Base-by-base conservation (phyloP, 2,888 invertebrate genomes). In the Drosophila anomalata region DNA sequence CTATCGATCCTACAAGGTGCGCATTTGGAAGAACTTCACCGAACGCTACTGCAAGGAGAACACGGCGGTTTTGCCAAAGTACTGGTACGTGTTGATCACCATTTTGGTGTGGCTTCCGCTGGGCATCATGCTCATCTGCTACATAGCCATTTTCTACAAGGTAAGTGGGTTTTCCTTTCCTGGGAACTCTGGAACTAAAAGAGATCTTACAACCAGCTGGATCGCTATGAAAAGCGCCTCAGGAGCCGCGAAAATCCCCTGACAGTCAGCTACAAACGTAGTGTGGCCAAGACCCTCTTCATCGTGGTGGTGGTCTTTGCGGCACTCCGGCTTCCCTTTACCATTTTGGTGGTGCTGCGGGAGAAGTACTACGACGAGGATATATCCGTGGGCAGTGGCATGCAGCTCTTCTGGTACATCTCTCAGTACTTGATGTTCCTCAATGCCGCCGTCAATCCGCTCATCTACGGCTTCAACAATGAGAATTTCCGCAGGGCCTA, bases 1-100 rank as follows among this genome's bases (percentile, higher is more conserved):
- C 26, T 94, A 93, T 78, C 93, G 96, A 46, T 90, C 92, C 0
- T 96, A 95, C 83, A 92, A 92, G 89, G 95, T 95, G 78, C 93
- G 96, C 0, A 93, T 94, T 62, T 97, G 97, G 97, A 91, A 93
- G 55, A 93, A 97, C 88, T 95, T 96, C 83, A 89, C 94, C 9
- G 97, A 97, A 92, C 94, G 93, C 31, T 97, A 94, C 89, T 97
- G 97, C 87, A 94, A 93, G 0, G 97, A 97, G 91, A 93, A 96
- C 72, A 90, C 93, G 0, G 78, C 92, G 1, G 90, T 95, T 12
- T 90, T 95, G 57, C 94, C 94, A 48, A 93, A 95, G 36, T 97
- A 97, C 88, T 97, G 96, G 95, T 95, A 96, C 77, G 94, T 96
- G 26, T 93, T 96, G 3, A 93, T 96, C 20, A 93, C 95, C 0